Percentiles rank a stretch among this genome's conserved stretches.
Conservation (phyloP, 2,113 vertebrate genomes). For the Mandrillus leucophaeus region DNA sequence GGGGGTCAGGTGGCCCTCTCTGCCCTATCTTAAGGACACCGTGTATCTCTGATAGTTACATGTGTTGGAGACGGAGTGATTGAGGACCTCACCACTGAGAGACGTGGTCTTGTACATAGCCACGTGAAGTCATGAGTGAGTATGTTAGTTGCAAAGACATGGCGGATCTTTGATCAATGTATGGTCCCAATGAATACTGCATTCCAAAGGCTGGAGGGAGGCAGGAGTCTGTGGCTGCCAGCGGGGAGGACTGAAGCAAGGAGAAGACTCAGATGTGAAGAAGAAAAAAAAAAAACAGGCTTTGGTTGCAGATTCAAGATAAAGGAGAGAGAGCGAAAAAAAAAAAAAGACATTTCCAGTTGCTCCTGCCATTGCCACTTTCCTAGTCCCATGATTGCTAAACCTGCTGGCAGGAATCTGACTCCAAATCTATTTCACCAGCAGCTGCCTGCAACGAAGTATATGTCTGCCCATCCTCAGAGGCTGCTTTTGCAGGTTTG, state of each 20-base stretch:
- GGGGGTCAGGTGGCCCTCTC: neutral
- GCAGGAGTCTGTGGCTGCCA: neutral
- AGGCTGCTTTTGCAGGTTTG: neutral
- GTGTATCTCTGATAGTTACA: neutral
- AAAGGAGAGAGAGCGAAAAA: neutral
- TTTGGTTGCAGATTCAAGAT: neutral
- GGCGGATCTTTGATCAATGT: too few species aligned
- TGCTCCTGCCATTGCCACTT: rapidly evolving
- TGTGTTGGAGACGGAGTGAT: neutral
- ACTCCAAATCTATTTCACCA: neutral
- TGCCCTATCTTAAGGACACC: neutral
- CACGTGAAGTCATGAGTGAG: rapidly evolving
- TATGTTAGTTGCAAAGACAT: rapidly evolving
- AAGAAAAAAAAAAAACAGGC: too few species aligned
- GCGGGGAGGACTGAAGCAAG: neutral
- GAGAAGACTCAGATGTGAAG: neutral
- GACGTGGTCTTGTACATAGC: rapidly evolving
- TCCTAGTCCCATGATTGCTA: rapidly evolving
- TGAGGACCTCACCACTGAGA: neutral
- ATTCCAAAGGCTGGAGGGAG: neutral
- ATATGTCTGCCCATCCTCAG: rapidly evolving
- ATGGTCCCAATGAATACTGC: rapidly evolving
- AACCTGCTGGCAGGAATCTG: neutral
- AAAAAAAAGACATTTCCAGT: neutral
- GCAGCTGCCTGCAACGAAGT: neutral